Conservation (phyloP, 1,140 invertebrate species). For the Drosophila rufa region DNA sequence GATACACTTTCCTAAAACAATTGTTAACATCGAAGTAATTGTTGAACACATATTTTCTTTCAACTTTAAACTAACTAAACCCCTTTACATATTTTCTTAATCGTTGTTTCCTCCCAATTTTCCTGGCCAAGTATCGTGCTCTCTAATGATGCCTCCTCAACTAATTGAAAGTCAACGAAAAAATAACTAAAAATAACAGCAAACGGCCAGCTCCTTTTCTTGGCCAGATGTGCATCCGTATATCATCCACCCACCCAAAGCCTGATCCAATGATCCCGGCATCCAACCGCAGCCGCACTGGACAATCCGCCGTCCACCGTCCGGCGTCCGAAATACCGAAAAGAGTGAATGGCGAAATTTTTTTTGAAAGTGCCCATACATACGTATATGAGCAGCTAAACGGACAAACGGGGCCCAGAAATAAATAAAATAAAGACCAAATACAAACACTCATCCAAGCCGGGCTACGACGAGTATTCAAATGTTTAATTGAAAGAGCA, state of each 20-base stretch:
- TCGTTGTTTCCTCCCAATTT: neutral
- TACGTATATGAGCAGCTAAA: slow-evolving; percentile 14
- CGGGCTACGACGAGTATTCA: slow-evolving; percentile 47
- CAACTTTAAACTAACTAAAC: too few relatives aligned
- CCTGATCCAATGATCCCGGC: slow-evolving; percentile 19
- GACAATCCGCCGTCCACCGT: neutral
- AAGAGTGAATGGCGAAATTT: slow-evolving; percentile 62
- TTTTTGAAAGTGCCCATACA: slow-evolving; percentile 46
- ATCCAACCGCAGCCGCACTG: slow-evolving; percentile 3
- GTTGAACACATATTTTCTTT: too few relatives aligned
- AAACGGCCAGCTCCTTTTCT: slow-evolving; percentile 4
- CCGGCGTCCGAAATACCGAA: slow-evolving; percentile 14
- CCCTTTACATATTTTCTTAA: neutral
- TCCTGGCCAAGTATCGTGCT: neutral
- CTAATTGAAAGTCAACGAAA: slow-evolving; percentile 30
- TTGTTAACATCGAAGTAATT: too few relatives aligned
- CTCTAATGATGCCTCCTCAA: slow-evolving; percentile 5
- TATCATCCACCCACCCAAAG: slow-evolving; percentile 23
- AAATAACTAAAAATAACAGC: neutral
- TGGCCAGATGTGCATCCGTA: slow-evolving; percentile 44
- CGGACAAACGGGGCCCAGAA: slow-evolving; percentile 15
- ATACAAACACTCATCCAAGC: slow-evolving; percentile 39
- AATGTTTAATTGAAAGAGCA: slow-evolving; percentile 72
- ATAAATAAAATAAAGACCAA: slow-evolving; percentile 22
- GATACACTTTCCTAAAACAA: too few relatives aligned